These are phyloP conservation scores for Caenorhabditis sulstoni DNA, from an alignment of 2,888 invertebrate species.

Conservation along the genomic window DNA sequence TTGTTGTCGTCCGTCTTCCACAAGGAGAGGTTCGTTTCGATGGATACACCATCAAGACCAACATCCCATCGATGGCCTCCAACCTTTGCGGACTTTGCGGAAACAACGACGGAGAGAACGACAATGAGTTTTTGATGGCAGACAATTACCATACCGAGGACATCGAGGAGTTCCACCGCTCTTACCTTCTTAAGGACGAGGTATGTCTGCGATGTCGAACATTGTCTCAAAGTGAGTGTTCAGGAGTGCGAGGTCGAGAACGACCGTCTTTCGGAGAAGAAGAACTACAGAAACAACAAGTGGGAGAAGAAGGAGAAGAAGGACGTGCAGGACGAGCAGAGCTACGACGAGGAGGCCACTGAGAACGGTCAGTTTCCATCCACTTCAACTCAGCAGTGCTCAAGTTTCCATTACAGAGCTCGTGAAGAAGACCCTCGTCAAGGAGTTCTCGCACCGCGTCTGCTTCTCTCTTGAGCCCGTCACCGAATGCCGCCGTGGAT, in stretches of 20 bases:
- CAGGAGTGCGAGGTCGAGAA: slow-evolving; percentile 64
- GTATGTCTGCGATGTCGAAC: neutral
- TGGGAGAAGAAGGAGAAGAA: slow-evolving; percentile 42
- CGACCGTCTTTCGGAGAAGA: slow-evolving; percentile 61
- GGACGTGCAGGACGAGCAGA: slow-evolving; percentile 1
- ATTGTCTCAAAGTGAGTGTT: too few species aligned
- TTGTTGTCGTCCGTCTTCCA: slow-evolving; percentile 63
- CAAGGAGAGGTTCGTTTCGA: slow-evolving; percentile 69
- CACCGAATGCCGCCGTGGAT: slow-evolving; percentile 65
- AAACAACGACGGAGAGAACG: slow-evolving; percentile 74
- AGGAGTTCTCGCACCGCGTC: slow-evolving; percentile 72
- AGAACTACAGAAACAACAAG: slow-evolving; percentile 59
- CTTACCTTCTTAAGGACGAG: slow-evolving; percentile 68
- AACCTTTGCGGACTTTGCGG: slow-evolving; percentile 79
- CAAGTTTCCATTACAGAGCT: slow-evolving; percentile 60
- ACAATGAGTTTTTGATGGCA: slow-evolving; percentile 73
- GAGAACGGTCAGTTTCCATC: slow-evolving; percentile 15
- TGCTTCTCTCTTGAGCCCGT: slow-evolving; percentile 77
- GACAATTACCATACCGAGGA: slow-evolving; percentile 68
- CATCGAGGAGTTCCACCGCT: slow-evolving; percentile 76
- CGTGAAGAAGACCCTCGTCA: slow-evolving; percentile 67
- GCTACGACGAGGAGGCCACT: neutral
- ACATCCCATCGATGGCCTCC: slow-evolving; percentile 49
- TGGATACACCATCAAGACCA: slow-evolving; percentile 71
- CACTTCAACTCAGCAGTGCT: neutral